Base-by-base conservation (phyloP, 2,888 invertebrate species). In the Diplolepis rosae region DNA sequence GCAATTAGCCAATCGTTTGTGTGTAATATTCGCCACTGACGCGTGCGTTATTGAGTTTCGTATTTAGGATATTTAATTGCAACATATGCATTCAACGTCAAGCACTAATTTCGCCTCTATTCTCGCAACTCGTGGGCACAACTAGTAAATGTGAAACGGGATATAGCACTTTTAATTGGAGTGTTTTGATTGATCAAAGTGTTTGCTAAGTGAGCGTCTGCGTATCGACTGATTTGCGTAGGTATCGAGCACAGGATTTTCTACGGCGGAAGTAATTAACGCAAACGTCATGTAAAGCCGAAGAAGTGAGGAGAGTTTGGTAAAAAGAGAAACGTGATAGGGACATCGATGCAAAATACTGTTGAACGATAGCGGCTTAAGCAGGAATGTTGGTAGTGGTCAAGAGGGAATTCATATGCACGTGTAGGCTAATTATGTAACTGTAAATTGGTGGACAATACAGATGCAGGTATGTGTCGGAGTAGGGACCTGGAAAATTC, bases 401-500 rank as follows among this genome's bases (percentile, higher is more conserved):
- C 28, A 65, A 48, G 61, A 22, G 13, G n/a, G 22, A 48, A 32
- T 51, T 48, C 66, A 68, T 68, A 51, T 74, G 71, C 69, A 66
- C 65, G 69, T 74, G 65, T 52, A 70, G 66, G 51, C n/a, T n/a
- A n/a, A n/a, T n/a, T n/a, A n/a, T n/a, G n/a, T n/a, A n/a, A n/a
- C n/a, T 48, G 50, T 30, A 30, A 39, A 67, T 68, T 27, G 27
- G 27, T 51, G n/a, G 22, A n/a, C n/a, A n/a, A 56, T 39, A 51
- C 48, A 22, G 56, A 39, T 45, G 50, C 65, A 67, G 45, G 45
- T 42, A 61, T 30, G 51, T 54, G 72, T 61, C 52, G 61, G 65
- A 65, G 71, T 70, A 77, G 69, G 77, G 76, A 76, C 72, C 76
- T 70, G 80, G 81, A 83, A 87, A 87, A 87, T 87, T 87, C 85